Evolutionary conservation across 2,888 invertebrate genomes (phyloP).

Genomic region (Oithona nana): DNA sequence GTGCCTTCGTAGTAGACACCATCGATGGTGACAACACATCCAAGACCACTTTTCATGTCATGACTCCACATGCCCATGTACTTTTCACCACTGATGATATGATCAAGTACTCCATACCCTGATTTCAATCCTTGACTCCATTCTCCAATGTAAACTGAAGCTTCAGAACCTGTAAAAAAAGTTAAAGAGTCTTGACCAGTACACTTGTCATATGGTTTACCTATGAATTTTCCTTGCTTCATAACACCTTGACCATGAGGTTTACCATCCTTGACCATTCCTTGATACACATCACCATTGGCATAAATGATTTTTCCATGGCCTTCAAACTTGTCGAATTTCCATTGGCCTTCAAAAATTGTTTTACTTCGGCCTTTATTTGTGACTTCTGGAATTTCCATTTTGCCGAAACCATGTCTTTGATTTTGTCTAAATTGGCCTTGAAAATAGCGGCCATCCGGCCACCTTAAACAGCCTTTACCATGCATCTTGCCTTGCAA

Average conservation of each 20-base stretch:
- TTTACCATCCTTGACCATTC: constrained; percentile 62
- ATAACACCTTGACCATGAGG: constrained; percentile 68
- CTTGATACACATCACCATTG: constrained; percentile 63
- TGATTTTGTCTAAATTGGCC: constrained; percentile 57
- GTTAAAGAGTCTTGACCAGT: too few relatives aligned
- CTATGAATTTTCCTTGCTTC: constrained; percentile 55
- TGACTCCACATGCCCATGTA: constrained; percentile 76
- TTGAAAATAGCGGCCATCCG: constrained; percentile 55
- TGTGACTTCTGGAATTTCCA: constrained; percentile 39
- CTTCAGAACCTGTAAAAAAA: constrained; percentile 40
- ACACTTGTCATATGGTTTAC: too few relatives aligned
- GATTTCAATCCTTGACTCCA: constrained; percentile 55
- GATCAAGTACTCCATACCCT: constrained; percentile 76
- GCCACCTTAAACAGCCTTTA: constrained; percentile 57
- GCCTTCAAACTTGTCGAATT: constrained; percentile 62
- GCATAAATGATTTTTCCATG: constrained; percentile 42
- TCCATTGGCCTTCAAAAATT: constrained; percentile 59
- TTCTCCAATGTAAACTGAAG: constrained; percentile 71
- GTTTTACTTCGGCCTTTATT: constrained; percentile 33
- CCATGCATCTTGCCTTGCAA: constrained; percentile 63
- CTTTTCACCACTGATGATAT: constrained; percentile 53
- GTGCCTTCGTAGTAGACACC: constrained; percentile 78
- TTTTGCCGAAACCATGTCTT: constrained; percentile 49
- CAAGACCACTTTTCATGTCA: constrained; percentile 61
- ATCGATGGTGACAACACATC: constrained; percentile 66